Evolutionary conservation across 92 coral and sea anemone genomes (phyloP).

Genomic region (Porites evermanni): DNA sequence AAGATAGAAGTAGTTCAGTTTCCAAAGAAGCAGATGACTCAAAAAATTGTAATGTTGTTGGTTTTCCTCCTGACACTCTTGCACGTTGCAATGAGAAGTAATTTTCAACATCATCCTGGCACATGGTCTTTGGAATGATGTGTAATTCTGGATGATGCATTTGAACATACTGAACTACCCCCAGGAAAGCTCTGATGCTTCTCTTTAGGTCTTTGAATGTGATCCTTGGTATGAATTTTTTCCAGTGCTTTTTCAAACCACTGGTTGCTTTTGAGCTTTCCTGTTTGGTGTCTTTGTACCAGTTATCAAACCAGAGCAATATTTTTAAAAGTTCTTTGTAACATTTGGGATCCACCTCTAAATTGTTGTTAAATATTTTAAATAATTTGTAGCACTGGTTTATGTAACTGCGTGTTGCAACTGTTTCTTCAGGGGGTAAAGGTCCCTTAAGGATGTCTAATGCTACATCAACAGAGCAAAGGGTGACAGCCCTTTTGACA

Average conservation of each 20-base stretch:
- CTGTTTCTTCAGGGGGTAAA: constrained; percentile 31
- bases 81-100: too few relatives aligned
- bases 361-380: constrained; percentile 27
- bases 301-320: constrained; percentile 53
- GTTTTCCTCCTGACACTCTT: too few relatives aligned
- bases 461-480: constrained; percentile 47
- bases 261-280: background rate
- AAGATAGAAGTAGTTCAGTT: too few relatives aligned
- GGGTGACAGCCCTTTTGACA: constrained; percentile 37
- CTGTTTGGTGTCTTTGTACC: constrained; percentile 28
- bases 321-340: constrained; percentile 15
- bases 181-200: constrained; percentile 50
- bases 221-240: constrained; percentile 31
- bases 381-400: constrained; percentile 37
- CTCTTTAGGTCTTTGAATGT: constrained; percentile 51
- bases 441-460: constrained; percentile 34
- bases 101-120: background rate
- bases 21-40: constrained; percentile 66
- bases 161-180: constrained; percentile 63
- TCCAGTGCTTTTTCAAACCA: constrained; percentile 44
- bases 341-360: constrained; percentile 4
- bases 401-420: constrained; percentile 15
- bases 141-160: constrained; percentile 42
- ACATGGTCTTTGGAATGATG: constrained; percentile 15
- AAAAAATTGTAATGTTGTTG: too few relatives aligned